phyloP scores from a whole-genome alignment of 2,888 invertebrate genomes.

The Nesidiocoris tenuis region DNA sequence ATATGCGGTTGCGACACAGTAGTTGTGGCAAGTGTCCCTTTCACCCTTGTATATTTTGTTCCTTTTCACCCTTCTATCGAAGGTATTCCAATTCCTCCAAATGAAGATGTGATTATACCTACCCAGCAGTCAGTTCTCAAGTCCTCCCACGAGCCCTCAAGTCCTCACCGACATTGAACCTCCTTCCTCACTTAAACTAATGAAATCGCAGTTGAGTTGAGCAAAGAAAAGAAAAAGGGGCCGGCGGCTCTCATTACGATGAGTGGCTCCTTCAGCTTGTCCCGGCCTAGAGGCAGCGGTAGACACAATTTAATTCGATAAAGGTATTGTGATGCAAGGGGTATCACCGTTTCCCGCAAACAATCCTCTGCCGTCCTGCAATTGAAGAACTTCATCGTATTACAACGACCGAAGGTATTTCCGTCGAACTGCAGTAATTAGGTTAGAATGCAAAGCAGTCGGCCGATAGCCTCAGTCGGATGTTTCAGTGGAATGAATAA shows the following conservation, averaged over 20 bases:
- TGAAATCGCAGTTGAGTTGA: constrained; percentile 31
- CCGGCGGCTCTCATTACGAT: constrained; percentile 8
- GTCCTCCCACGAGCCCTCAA: not conserved
- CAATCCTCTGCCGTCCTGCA: not conserved
- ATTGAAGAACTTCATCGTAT: not conserved
- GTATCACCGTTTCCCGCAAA: constrained; percentile 18
- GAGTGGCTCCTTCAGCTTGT: not conserved
- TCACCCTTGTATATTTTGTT: too few species aligned
- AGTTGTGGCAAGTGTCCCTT: too few species aligned
- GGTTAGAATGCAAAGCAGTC: not conserved
- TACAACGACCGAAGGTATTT: not conserved
- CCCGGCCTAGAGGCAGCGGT: not conserved
- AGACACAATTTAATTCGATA: constrained; percentile 20
- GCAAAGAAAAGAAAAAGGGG: constrained; percentile 26
- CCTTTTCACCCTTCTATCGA: too few species aligned
- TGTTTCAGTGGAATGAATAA: not conserved
- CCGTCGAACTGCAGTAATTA: not conserved
- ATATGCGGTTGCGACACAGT: too few species aligned
- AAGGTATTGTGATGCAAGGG: constrained; percentile 34
- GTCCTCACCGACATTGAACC: not conserved
- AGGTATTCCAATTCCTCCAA: too few species aligned
- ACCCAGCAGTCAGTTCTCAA: not conserved
- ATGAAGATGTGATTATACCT: not conserved
- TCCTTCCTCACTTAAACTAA: constrained; percentile 31
- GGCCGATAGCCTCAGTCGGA: not conserved